Percentiles rank a stretch among this genome's conserved stretches.
These are phyloP conservation scores for Harpalus rubripes DNA, from an alignment of 2,888 invertebrate species.

Conservation along the genomic window DNA sequence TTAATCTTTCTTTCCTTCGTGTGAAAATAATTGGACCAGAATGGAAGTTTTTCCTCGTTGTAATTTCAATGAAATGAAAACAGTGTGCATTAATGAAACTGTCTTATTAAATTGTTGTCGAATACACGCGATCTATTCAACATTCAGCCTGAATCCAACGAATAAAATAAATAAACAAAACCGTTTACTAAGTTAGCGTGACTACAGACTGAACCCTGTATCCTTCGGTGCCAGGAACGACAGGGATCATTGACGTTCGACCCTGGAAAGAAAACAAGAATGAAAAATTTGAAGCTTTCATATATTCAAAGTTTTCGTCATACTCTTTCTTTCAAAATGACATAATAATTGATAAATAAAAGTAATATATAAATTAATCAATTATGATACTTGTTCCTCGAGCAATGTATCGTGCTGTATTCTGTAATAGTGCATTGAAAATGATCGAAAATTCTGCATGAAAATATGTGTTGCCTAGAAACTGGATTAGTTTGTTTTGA, in stretches of 20 bases:
- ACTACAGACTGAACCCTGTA: slow-evolving; percentile 17
- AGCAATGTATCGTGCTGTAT: too few relatives aligned
- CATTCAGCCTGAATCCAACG: slow-evolving; percentile 37
- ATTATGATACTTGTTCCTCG: too few relatives aligned
- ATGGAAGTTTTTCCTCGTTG: slow-evolving; percentile 37
- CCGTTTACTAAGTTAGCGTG: slow-evolving; percentile 54
- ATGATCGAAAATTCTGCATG: too few relatives aligned
- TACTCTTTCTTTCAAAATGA: background rate
- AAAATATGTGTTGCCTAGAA: too few relatives aligned
- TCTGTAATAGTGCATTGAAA: too few relatives aligned
- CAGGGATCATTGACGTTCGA: slow-evolving; percentile 26
- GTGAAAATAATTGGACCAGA: slow-evolving; percentile 31
- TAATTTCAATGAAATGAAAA: slow-evolving; percentile 60
- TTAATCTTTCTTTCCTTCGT: slow-evolving; percentile 15
- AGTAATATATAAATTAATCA: too few relatives aligned
- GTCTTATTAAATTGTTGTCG: slow-evolving; percentile 62
- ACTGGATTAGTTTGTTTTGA: too few relatives aligned
- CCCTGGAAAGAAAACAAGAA: slow-evolving; percentile 5
- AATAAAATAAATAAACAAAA: slow-evolving; percentile 63
- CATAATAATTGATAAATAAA: too few relatives aligned
- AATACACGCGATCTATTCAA: slow-evolving; percentile 59
- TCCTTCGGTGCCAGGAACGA: slow-evolving; percentile 40
- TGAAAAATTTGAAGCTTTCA: background rate
- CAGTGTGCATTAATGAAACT: slow-evolving; percentile 59
- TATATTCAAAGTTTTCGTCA: background rate